Percentiles rank a stretch among this genome's conserved stretches.
These are phyloP conservation scores for Toxotes lorentzi DNA, from an alignment of 2,797 vertebrate species.

Conservation along the genomic window DNA sequence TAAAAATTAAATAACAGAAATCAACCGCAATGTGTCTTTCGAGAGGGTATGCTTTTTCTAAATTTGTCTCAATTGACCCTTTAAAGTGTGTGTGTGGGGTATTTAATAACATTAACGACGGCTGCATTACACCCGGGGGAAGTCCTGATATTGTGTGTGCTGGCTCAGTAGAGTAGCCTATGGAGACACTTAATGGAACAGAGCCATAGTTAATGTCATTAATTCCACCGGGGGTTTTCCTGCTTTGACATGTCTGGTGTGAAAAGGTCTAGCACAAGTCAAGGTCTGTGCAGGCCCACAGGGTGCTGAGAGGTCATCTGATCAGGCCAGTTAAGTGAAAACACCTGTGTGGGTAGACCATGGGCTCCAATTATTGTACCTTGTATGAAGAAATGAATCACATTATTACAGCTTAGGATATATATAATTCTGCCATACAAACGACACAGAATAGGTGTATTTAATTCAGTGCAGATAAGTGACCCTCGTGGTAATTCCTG, in stretches of 20 bases:
- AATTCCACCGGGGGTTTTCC: neutral
- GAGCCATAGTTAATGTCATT: neutral
- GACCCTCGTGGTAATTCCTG: neutral
- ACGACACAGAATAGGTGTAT: neutral
- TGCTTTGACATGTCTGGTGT: neutral
- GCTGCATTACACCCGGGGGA: neutral
- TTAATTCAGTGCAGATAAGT: neutral
- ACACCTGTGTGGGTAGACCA: neutral
- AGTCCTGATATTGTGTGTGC: neutral
- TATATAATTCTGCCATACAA: constrained; percentile 1
- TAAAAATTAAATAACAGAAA: too few species aligned
- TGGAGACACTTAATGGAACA: neutral
- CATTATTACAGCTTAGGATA: neutral
- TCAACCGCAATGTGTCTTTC: too few species aligned
- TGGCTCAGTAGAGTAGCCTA: neutral
- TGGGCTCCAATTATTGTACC: neutral
- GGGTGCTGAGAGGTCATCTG: neutral
- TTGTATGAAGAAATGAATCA: neutral
- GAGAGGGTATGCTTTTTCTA: neutral
- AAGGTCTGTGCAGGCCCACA: neutral
- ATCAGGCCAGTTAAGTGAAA: neutral
- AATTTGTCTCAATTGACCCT: too few species aligned
- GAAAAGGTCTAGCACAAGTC: neutral
- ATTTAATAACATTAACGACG: neutral
- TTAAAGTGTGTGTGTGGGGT: neutral